Base-by-base conservation (phyloP, 2,888 invertebrate species). In the Macrophya alboannulata region DNA sequence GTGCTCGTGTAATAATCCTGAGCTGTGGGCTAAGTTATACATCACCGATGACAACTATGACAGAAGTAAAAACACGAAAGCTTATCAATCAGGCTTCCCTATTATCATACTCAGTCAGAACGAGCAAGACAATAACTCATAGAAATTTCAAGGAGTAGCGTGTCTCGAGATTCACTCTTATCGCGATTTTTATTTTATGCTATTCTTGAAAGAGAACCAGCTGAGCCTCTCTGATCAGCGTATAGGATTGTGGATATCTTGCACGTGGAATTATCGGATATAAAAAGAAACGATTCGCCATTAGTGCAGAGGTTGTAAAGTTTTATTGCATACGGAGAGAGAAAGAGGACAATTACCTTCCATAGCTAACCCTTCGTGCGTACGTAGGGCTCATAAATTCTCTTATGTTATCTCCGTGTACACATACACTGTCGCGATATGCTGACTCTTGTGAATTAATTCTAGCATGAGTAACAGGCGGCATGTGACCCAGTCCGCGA, bases 361-460 rank as follows among this genome's bases (percentile, higher is more conserved):
- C 25, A 81, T 81, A 55, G n/a, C 31, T 8, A 59, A 21, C 59
- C 51, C 59, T 81, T 62, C 59, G n/a, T 62, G 59, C 77, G 51
- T 77, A 77, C 37, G 31, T 37, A 77, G 48, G 31, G 55, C 62
- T 62, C 81, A 43, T 81, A 62, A 81, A 81, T 81, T 62, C 62
- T 21, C 62, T 62, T 43, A 62, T 43, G 59, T 81, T 62, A 62
- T 62, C 62, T 81, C 43, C 15, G 15, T 62, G 40, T 81, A 62
- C 81, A 43, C 43, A 62, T 81, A 31, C 81, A 25, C 12, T 62
- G 59, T 62, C 59, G 25, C 81, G 81, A 81, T 81, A 81, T 62
- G 81, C 81, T 81, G 81, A 81, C 81, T 81, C 62, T 81, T 62
- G 81, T 81, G 81, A 81, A 81, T 81, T 81, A 81, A 81, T 81